phyloP scores from a whole-genome alignment of 2,888 invertebrate species.

The Rhynchonema sp. region DNA sequence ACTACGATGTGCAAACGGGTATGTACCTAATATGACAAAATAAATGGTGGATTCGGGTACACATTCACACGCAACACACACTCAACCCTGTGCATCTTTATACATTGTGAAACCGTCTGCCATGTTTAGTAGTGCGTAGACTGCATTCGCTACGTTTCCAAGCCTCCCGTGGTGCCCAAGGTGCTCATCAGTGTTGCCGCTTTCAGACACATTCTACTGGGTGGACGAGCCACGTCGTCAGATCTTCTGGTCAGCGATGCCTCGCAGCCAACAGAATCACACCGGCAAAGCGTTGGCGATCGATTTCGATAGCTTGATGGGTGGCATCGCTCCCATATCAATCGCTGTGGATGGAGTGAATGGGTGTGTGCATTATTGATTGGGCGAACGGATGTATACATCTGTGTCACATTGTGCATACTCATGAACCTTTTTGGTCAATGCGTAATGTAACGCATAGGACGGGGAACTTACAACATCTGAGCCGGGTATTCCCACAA shows the following conservation, averaged over 20 bases:
- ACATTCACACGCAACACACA: neutral
- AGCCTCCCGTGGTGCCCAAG: too few species aligned
- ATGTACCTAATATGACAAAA: neutral
- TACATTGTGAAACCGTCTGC: too few species aligned
- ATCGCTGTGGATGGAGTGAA: conserved; percentile 53
- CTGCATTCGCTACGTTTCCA: too few species aligned
- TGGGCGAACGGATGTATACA: too few species aligned
- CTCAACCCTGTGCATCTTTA: neutral
- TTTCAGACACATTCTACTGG: conserved; percentile 68
- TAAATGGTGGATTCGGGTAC: neutral
- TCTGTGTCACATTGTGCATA: too few species aligned
- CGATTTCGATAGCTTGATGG: conserved; percentile 18
- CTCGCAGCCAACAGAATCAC: conserved; percentile 24
- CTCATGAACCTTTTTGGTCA: too few species aligned
- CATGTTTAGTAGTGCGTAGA: too few species aligned
- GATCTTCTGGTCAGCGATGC: conserved; percentile 15
- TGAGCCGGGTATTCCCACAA: too few species aligned
- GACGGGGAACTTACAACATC: too few species aligned
- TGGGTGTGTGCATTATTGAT: conserved; percentile 35
- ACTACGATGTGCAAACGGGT: neutral
- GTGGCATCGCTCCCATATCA: conserved; percentile 59
- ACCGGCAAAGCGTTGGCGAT: conserved; percentile 22
- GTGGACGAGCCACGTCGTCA: conserved; percentile 51
- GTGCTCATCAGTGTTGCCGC: too few species aligned
- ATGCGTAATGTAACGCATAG: too few species aligned